phyloP scores from a whole-genome alignment of 1,140 invertebrate species.

The Diabrotica virgifera region DNA sequence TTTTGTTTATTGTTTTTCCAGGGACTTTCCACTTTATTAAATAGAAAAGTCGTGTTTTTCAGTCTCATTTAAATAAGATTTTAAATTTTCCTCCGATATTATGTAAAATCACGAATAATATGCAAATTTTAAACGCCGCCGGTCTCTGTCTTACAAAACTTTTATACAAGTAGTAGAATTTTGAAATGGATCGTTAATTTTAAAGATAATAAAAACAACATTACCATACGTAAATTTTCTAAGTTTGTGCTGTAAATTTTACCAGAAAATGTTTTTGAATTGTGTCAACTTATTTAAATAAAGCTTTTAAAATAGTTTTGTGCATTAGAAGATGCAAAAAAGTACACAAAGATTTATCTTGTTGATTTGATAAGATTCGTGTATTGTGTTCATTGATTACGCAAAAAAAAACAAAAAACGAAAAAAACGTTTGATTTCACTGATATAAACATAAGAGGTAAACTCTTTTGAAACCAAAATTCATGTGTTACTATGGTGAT shows the following conservation, averaged over 20 bases:
- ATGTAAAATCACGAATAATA: conserved; percentile 2
- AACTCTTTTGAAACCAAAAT: too few species aligned
- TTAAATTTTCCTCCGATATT: conserved; percentile 10
- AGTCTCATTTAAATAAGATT: conserved; percentile 14
- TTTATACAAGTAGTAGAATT: conserved; percentile 3
- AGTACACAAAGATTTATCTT: too few species aligned
- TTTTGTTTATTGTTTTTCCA: conserved; percentile 12
- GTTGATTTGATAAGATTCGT: too few species aligned
- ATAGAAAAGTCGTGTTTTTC: conserved; percentile 15
- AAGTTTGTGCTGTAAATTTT: background rate
- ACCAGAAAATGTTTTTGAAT: conserved; percentile 8
- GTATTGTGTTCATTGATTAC: too few species aligned
- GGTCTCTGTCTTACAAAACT: conserved; percentile 15
- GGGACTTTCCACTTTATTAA: conserved; percentile 13
- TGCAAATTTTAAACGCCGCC: conserved; percentile 11
- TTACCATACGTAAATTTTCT: conserved; percentile 8
- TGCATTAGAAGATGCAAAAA: too few species aligned
- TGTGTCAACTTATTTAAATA: background rate
- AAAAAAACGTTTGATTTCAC: too few species aligned
- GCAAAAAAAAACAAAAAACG: too few species aligned
- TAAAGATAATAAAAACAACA: conserved; percentile 9
- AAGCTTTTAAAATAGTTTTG: too few species aligned
- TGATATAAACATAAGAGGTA: too few species aligned
- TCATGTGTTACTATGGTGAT: too few species aligned
- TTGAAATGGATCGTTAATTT: conserved; percentile 6